Conservation (phyloP, 2,888 invertebrate genomes). For the Phaonia tiefii region DNA sequence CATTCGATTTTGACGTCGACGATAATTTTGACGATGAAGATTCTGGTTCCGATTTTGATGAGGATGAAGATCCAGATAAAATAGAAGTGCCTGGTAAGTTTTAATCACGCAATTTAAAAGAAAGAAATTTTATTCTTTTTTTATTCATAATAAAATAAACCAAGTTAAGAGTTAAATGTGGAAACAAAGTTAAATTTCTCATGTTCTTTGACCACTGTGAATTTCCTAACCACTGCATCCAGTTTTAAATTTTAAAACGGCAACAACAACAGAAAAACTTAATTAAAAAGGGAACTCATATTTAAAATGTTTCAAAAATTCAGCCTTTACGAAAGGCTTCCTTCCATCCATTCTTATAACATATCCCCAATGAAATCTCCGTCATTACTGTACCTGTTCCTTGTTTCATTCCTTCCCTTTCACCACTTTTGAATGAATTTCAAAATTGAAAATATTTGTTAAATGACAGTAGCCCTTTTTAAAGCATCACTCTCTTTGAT, state of each 20-base stretch:
- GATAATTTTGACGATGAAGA: constrained; percentile 82
- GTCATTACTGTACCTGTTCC: too few species aligned
- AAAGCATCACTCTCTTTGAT: not conserved
- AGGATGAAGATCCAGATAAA: constrained; percentile 94
- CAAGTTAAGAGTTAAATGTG: not conserved
- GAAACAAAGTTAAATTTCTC: not conserved
- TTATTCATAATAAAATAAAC: not conserved
- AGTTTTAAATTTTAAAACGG: too few species aligned
- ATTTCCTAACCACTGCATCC: too few species aligned
- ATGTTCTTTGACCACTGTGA: constrained; percentile 18
- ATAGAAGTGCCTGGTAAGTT: constrained; percentile 92
- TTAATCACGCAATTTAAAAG: not conserved
- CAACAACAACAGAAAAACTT: too few species aligned
- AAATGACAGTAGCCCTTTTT: constrained; percentile 22
- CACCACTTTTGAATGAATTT: constrained; percentile 11
- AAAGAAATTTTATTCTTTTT: not conserved
- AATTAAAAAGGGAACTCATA: too few species aligned
- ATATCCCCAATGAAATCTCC: too few species aligned
- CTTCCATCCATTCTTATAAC: too few species aligned
- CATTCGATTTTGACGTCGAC: constrained; percentile 77
- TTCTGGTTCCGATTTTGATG: constrained; percentile 88
- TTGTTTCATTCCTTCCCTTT: not conserved
- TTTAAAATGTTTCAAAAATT: too few species aligned
- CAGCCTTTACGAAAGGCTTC: too few species aligned
- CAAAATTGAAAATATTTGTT: constrained; percentile 8